Base-by-base conservation (phyloP, 2,888 invertebrate species). In the Apamea anceps region DNA sequence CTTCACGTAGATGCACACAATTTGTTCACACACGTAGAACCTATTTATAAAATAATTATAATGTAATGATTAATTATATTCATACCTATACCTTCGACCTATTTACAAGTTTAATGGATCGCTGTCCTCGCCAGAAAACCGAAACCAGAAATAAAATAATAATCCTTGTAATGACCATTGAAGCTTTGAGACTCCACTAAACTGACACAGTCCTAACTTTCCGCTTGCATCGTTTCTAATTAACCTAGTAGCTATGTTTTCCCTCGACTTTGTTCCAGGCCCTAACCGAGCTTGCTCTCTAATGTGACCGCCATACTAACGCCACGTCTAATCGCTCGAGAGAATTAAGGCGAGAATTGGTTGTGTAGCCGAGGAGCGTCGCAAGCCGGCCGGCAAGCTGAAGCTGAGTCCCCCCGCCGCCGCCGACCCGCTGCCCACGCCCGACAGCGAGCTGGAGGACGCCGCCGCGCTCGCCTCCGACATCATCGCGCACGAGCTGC, bases 281-380 rank as follows among this genome's bases (percentile, higher is more conserved):
- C 95, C 96, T 97, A 97, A 97, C 97, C 97, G 97, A 96, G 97
- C 97, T 97, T 97, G 97, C 96, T 96, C 97, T 95, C 94, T 97
- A 96, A 96, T 97, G 97, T 97, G 97, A 97, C 93, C 95, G 96
- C 97, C 93, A 95, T 96, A 97, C 97, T 97, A 97, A 97, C 96
- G 96, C 95, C 95, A 94, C 93, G 95, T 93, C 94, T 97, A 96
- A 97, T 93, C 95, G 94, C 95, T 94, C 93, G 93, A 94, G 96
- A 95, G 95, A 94, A 93, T 96, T 96, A 96, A 94, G 96, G 95
- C 94, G 95, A 94, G 95, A 93, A 92, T 95, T 96, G 96, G 95
- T 97, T 96, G 96, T 96, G 95, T 97, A 97, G 97, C 95, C 93
- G 97, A 96, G 95, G 95, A 95, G 96, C 95, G 96, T 89, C 96